Evolutionary conservation across 2,888 invertebrate species (phyloP).

Genomic region (Chironomus tentans): DNA sequence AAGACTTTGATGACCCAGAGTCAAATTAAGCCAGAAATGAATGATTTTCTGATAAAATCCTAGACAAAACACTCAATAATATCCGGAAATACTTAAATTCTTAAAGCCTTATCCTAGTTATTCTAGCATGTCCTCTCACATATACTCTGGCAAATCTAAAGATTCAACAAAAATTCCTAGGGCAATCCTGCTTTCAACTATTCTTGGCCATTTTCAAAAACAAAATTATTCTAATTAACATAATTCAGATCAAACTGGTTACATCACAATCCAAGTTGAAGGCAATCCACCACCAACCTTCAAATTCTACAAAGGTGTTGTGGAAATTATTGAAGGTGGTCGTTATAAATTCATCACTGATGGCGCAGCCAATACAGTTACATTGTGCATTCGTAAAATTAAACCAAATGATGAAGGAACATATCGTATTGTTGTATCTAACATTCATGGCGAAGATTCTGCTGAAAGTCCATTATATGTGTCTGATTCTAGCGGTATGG

Average conservation of each 20-base stretch:
- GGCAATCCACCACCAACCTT: constrained; percentile 92
- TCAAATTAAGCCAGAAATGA: not conserved
- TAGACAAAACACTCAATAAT: too few relatives aligned
- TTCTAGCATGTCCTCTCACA: too few relatives aligned
- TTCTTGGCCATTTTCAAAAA: not conserved
- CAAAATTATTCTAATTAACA: not conserved
- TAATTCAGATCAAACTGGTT: constrained; percentile 56
- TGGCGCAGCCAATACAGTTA: constrained; percentile 84
- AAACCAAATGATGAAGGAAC: constrained; percentile 96
- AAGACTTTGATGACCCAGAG: too few relatives aligned
- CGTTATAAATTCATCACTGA: constrained; percentile 92
- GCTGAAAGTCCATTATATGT: constrained; percentile 95
- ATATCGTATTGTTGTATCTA: constrained; percentile 86
- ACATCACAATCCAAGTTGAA: constrained; percentile 86
- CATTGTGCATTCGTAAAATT: constrained; percentile 90
- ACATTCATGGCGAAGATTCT: constrained; percentile 90
- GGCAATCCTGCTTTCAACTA: too few relatives aligned
- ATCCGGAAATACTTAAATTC: too few relatives aligned
- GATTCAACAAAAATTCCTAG: too few relatives aligned
- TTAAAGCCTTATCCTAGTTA: too few relatives aligned
- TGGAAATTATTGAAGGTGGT: constrained; percentile 89
- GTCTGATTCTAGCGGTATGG: constrained; percentile 95
- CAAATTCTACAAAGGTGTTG: constrained; percentile 89
- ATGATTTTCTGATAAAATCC: not conserved
- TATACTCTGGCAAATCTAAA: too few relatives aligned